Percentiles rank a stretch among this genome's conserved stretches.
Evolutionary conservation across 2,888 invertebrate species (phyloP).

Genomic region (Hypena proboscidalis): DNA sequence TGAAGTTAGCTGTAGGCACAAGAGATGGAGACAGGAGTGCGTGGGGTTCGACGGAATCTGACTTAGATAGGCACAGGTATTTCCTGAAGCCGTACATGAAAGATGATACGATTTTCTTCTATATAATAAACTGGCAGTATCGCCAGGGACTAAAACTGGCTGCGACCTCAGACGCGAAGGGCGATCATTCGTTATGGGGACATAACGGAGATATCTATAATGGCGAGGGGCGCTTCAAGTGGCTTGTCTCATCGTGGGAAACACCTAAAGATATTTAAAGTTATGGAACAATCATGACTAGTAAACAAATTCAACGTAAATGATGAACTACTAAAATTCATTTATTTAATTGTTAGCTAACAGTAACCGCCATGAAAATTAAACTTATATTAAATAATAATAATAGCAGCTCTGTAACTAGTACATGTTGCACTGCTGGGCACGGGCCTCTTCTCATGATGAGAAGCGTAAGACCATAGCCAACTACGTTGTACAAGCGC

Average conservation of each 20-base stretch:
- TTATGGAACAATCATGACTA: background rate
- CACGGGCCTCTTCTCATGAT: no score
- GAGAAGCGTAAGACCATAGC: no score
- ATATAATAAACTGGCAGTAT: conserved; percentile 44
- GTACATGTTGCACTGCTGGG: no score
- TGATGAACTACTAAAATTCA: no score
- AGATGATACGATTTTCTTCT: conserved; percentile 41
- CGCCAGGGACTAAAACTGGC: conserved; percentile 45
- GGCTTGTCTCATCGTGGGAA: conserved; percentile 16
- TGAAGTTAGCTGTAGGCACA: conserved; percentile 42
- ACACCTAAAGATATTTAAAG: background rate
- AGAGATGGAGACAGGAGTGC: conserved; percentile 40
- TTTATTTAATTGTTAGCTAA: no score
- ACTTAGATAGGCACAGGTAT: conserved; percentile 39
- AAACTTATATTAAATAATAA: no score
- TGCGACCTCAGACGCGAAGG: conserved; percentile 16
- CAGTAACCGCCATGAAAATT: no score
- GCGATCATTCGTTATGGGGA: conserved; percentile 43
- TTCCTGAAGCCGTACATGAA: conserved; percentile 42
- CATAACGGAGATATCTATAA: conserved; percentile 30
- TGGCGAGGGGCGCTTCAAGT: conserved; percentile 11
- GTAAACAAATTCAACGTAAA: no score
- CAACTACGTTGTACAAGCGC: no score
- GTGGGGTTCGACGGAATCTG: conserved; percentile 34
- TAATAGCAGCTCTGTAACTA: no score